Base-by-base conservation (phyloP, 2,797 vertebrate genomes). In the Catostomus latipinnis region DNA sequence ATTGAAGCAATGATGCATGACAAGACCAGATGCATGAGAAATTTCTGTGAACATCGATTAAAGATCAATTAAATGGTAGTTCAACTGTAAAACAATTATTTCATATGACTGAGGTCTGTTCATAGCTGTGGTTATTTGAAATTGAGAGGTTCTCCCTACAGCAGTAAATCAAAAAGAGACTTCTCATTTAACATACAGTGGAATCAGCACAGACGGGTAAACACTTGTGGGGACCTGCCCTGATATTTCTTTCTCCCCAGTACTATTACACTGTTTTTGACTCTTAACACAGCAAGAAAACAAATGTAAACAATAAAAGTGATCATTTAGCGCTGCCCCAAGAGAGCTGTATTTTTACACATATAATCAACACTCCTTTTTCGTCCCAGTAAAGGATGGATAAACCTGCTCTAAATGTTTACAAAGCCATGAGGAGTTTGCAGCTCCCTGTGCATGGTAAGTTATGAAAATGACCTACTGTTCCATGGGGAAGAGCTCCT, bases 211-310 rank as follows among this genome's bases (percentile, higher is more conserved):
- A 87, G 85, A 88, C 89, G 92, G 72, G 86, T 84, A 89, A 84
- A 76, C 81, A 83, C 92, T 73, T 78, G 91, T 89, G 84, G 74
- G 84, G 89, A 92, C 90, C 88, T 90, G 90, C 87, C 88, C 82
- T 66, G 58, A 75, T 71, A 63, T 79, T 9, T 57, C 2, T 34
- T 65, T 53, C 5, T 56, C 45, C n/a, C 0, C 6, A 2, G 12
- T 34, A 11, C 8, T 22, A 71, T 48, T 71, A 43, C 68, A 65
- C 12, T n/a, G 68, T 11, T 63, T n/a, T 16, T 5, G 1, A 50
- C 75, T 48, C 53, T n/a, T 45, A 63, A 83, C 80, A 84, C 43
- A 52, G 65, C 48, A 70, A 56, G 43, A 81, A 83, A 88, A 90
- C 86, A 78, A 88, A 84, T 83, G 48, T 86, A n/a, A 16, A 34